Percentiles rank a stretch among this genome's conserved stretches.
phyloP scores from a whole-genome alignment of 2,797 vertebrate genomes.

The Sebastolobus altivelis region DNA sequence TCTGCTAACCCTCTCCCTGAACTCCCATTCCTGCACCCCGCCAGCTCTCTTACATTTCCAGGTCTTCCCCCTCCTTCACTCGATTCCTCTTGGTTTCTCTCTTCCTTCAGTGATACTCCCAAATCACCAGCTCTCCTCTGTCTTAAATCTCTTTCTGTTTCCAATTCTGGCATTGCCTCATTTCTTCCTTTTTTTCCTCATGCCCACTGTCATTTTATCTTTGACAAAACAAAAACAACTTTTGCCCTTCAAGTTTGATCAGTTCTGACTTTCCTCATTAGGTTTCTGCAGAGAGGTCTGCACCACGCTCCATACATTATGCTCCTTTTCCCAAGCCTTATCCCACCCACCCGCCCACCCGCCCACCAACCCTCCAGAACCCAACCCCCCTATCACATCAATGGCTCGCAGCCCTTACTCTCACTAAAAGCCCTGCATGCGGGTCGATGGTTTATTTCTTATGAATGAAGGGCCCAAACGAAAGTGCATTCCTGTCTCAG shows the following conservation, averaged over 20 bases:
- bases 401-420: slow-evolving; percentile 71
- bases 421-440: slow-evolving; percentile 71
- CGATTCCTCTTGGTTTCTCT: slow-evolving; percentile 8
- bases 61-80: slow-evolving; percentile 20
- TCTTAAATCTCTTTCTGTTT: not conserved
- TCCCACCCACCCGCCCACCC: slow-evolving; percentile 31
- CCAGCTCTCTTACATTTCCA: slow-evolving; percentile 42
- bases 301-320: slow-evolving; percentile 41
- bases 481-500: slow-evolving; percentile 76
- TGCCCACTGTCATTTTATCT: not conserved
- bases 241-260: not conserved
- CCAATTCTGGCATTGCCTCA: not conserved
- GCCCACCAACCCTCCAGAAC: slow-evolving; percentile 18
- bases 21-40: slow-evolving; percentile 28
- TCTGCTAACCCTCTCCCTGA: slow-evolving; percentile 47
- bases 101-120: not conserved
- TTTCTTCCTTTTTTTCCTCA: slow-evolving; percentile 1
- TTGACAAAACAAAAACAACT: not conserved
- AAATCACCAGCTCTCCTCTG: not conserved
- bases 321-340: slow-evolving; percentile 42
- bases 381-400: slow-evolving; percentile 63
- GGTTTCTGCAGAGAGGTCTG: slow-evolving; percentile 45
- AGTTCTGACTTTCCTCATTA: slow-evolving; percentile 37
- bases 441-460: slow-evolving; percentile 79
- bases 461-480: slow-evolving; percentile 77